phyloP scores from a whole-genome alignment of 2,797 vertebrate genomes.

The Cryptoblepharus egeriae region DNA sequence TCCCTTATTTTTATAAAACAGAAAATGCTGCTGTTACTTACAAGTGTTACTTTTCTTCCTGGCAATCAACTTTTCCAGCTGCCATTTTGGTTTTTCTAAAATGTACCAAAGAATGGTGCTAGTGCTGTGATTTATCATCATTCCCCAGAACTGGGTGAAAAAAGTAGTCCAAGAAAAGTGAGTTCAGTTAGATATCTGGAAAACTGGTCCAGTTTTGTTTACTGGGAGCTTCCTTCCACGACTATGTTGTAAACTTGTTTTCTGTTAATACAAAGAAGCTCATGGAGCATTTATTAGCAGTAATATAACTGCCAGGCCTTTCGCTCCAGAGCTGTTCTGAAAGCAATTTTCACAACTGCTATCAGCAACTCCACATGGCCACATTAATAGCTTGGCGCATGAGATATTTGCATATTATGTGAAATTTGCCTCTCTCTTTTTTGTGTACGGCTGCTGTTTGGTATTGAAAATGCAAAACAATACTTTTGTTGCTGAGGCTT shows the following conservation, averaged over 20 bases:
- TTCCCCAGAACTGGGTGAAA: too few relatives aligned
- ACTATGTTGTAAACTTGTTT: constrained; percentile 34
- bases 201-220: constrained; percentile 10
- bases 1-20: too few relatives aligned
- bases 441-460: background rate
- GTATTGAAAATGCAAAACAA: constrained; percentile 31
- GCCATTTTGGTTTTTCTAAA: too few relatives aligned
- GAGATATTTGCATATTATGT: constrained; percentile 3
- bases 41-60: too few relatives aligned
- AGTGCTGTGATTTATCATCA: too few relatives aligned
- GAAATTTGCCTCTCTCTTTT: background rate
- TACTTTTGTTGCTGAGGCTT: constrained; percentile 7
- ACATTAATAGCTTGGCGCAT: background rate
- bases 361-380: constrained; percentile 2
- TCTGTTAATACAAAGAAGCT: constrained; percentile 16
- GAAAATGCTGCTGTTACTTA: too few relatives aligned
- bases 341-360: constrained; percentile 42
- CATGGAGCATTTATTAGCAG: constrained; percentile 1
- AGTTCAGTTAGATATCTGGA: too few relatives aligned
- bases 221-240: background rate
- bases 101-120: too few relatives aligned
- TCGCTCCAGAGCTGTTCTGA: constrained; percentile 6
- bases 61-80: too few relatives aligned
- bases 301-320: constrained; percentile 1
- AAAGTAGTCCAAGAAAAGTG: too few relatives aligned